Conservation (phyloP, 2,888 invertebrate species). For the Orthonychiurus folsomi region DNA sequence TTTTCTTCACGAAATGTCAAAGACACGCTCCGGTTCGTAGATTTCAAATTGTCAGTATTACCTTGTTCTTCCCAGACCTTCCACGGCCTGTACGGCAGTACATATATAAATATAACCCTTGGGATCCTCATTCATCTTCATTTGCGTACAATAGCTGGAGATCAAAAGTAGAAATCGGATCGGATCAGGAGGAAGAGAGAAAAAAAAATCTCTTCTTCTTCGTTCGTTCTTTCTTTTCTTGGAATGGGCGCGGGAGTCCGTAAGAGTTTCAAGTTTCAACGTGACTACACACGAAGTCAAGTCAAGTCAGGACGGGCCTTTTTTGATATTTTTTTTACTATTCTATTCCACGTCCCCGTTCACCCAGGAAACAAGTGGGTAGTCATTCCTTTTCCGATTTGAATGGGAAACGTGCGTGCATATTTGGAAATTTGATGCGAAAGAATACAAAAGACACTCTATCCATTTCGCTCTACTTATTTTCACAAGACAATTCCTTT, state of each 20-base stretch:
- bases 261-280: not conserved
- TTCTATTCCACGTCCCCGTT: no score
- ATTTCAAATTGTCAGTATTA: not conserved
- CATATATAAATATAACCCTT: not conserved
- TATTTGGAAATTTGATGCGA: no score
- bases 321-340: no score
- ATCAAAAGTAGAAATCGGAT: not conserved
- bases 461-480: no score
- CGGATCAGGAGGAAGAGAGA: not conserved
- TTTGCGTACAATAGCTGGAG: not conserved
- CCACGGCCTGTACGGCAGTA: not conserved
- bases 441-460: no score
- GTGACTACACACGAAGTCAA: not conserved
- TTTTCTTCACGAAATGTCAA: not conserved
- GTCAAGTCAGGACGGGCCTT: no score
- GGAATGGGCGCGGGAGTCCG: no score
- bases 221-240: no score
- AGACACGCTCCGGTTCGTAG: not conserved
- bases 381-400: no score
- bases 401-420: no score
- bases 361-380: no score
- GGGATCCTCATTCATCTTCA: not conserved
- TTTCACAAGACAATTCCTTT: no score
- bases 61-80: not conserved
- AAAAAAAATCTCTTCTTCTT: not conserved